A percentile compares a stretch with the other conserved stretches of the same genome.
These are phyloP conservation scores for Mythimna albipuncta DNA, from an alignment of 2,888 invertebrate genomes.

Conservation along the genomic window DNA sequence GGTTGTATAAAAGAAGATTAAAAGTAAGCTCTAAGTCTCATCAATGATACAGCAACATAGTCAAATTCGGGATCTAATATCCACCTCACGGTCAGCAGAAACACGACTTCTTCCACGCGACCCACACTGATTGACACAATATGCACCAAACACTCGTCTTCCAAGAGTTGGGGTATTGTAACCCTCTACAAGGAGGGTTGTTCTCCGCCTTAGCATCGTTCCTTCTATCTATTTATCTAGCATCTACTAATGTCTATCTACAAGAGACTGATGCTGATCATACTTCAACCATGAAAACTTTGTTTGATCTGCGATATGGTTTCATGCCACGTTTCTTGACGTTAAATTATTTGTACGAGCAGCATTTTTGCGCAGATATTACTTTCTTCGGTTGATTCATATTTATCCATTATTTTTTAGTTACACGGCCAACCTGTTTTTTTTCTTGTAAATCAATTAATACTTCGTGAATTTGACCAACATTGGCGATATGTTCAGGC, in stretches of 20 bases:
- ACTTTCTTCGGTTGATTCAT: constrained; percentile 28
- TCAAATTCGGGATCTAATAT: constrained; percentile 19
- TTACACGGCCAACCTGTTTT: not conserved
- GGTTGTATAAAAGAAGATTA: not conserved
- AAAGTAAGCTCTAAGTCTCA: not conserved
- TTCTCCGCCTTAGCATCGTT: constrained; percentile 5
- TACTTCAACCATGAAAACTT: constrained; percentile 86
- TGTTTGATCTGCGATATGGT: constrained; percentile 85
- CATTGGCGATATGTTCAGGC: not conserved
- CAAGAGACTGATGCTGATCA: constrained; percentile 35
- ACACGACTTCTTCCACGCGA: constrained; percentile 12
- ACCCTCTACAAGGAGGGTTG: constrained; percentile 6
- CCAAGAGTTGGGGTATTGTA: constrained; percentile 1
- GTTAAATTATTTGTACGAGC: constrained; percentile 28
- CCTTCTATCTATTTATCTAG: constrained; percentile 29
- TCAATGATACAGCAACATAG: not conserved
- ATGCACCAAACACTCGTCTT: constrained; percentile 4
- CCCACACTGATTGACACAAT: constrained; percentile 15
- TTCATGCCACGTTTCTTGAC: constrained; percentile 75
- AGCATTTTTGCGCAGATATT: constrained; percentile 40
- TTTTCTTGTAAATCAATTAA: not conserved
- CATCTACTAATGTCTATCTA: constrained; percentile 35
- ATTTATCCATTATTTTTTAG: constrained; percentile 30
- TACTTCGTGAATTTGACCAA: not conserved
- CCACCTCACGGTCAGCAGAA: constrained; percentile 27